Evolutionary conservation across 1,140 invertebrate species (phyloP).

Genomic region (Glomeris maerens): DNA sequence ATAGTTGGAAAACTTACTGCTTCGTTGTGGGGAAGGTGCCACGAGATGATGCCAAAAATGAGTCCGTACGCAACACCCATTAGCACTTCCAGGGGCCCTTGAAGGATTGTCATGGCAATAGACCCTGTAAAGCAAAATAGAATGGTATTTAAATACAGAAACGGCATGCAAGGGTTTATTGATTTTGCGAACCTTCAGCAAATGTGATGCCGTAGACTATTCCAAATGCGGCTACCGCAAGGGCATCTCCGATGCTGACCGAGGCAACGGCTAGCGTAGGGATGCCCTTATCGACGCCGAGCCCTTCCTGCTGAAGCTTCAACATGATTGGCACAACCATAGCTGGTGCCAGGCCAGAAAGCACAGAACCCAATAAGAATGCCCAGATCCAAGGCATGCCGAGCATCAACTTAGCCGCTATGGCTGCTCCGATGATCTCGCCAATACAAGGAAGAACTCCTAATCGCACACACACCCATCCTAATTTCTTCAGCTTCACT

Average conservation of each 20-base stretch:
- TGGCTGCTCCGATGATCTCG: slow-evolving; percentile 29
- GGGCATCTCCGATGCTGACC: slow-evolving; percentile 39
- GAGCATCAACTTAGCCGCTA: slow-evolving; percentile 32
- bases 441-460: slow-evolving; percentile 33
- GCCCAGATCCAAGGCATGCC: slow-evolving; percentile 34
- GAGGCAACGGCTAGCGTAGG: slow-evolving; percentile 41
- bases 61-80: slow-evolving; percentile 58
- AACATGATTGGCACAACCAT: slow-evolving; percentile 40
- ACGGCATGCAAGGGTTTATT: neutral
- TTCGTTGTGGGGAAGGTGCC: slow-evolving; percentile 56
- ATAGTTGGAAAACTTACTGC: slow-evolving; percentile 23
- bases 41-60: slow-evolving; percentile 54
- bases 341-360: slow-evolving; percentile 41
- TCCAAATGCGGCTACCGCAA: slow-evolving; percentile 39
- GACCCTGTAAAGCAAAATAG: slow-evolving; percentile 4
- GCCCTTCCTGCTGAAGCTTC: slow-evolving; percentile 29
- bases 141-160: neutral
- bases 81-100: slow-evolving; percentile 61
- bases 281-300: slow-evolving; percentile 37
- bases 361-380: slow-evolving; percentile 37
- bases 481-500: slow-evolving; percentile 28
- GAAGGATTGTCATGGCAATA: slow-evolving; percentile 30
- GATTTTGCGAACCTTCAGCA: slow-evolving; percentile 14
- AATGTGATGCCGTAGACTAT: slow-evolving; percentile 22
- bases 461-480: slow-evolving; percentile 25